phyloP scores from a whole-genome alignment of 1,140 invertebrate species.

The Catajapyx aquilonaris region DNA sequence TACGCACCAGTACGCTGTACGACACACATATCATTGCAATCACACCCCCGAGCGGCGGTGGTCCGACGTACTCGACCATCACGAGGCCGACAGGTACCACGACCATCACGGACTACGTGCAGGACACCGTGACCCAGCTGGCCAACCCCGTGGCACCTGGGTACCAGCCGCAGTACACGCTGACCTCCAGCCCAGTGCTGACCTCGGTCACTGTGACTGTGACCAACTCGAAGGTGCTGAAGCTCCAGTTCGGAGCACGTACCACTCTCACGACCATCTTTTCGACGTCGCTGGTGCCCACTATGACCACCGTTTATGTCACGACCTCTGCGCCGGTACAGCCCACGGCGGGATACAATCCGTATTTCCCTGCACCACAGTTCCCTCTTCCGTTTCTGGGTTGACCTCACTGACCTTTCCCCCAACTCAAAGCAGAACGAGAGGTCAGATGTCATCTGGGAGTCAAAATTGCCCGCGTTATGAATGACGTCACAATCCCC shows the following conservation, averaged over 20 bases:
- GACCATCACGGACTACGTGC: slow-evolving; percentile 43
- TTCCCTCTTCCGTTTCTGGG: slow-evolving; percentile 41
- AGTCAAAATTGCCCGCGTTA: too few species aligned
- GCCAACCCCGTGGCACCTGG: slow-evolving; percentile 23
- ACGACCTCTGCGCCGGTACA: slow-evolving; percentile 52
- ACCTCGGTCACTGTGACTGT: slow-evolving; percentile 55
- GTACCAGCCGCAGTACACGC: slow-evolving; percentile 41
- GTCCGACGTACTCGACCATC: slow-evolving; percentile 50
- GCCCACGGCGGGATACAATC: slow-evolving; percentile 37
- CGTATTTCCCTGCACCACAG: slow-evolving; percentile 41
- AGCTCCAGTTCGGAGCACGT: slow-evolving; percentile 69
- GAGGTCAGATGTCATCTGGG: too few species aligned
- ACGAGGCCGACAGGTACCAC: slow-evolving; percentile 49
- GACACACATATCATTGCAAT: slow-evolving; percentile 60
- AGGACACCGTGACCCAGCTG: slow-evolving; percentile 41
- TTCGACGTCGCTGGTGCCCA: slow-evolving; percentile 63
- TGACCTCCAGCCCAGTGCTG: slow-evolving; percentile 59
- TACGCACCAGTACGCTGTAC: slow-evolving; percentile 48
- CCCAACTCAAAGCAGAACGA: too few species aligned
- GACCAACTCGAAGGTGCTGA: slow-evolving; percentile 59
- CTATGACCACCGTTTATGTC: slow-evolving; percentile 55
- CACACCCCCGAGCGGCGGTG: slow-evolving; percentile 44
- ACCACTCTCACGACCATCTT: slow-evolving; percentile 69
- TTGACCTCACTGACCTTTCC: slow-evolving; percentile 44
- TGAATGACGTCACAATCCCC: too few species aligned